Percentiles rank a stretch among this genome's conserved stretches.
phyloP scores from a whole-genome alignment of 2,888 invertebrate genomes.

The Charanyca ferruginea region DNA sequence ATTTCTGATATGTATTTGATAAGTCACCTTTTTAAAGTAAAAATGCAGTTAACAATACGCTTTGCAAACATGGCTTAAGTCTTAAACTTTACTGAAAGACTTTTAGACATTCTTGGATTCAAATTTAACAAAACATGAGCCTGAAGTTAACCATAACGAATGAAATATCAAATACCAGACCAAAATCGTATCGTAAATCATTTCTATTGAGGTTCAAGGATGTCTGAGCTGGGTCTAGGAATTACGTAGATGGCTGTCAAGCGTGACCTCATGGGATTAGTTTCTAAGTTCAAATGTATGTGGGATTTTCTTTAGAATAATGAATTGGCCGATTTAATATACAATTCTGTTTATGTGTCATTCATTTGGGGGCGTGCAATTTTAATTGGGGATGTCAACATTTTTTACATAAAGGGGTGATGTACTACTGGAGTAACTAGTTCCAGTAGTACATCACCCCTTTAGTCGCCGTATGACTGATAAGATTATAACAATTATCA shows the following conservation, averaged over 20 bases:
- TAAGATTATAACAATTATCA: too few relatives aligned
- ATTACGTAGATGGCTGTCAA: slow-evolving; percentile 22
- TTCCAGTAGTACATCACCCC: too few relatives aligned
- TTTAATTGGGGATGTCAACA: too few relatives aligned
- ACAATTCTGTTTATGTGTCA: too few relatives aligned
- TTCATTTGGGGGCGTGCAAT: too few relatives aligned
- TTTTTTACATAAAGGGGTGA: too few relatives aligned
- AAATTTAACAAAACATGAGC: neutral
- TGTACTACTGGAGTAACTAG: too few relatives aligned
- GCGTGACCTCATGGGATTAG: neutral
- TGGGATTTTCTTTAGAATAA: neutral
- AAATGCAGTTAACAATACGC: too few relatives aligned
- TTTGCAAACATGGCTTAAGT: too few relatives aligned
- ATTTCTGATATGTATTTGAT: too few relatives aligned
- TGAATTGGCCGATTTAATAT: neutral
- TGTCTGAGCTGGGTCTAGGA: slow-evolving; percentile 36
- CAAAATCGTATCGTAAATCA: slow-evolving; percentile 37
- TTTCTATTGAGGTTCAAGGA: slow-evolving; percentile 42
- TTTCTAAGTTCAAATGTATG: slow-evolving; percentile 1
- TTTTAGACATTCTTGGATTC: neutral
- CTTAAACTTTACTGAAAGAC: neutral
- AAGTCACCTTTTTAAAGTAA: too few relatives aligned
- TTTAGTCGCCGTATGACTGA: too few relatives aligned
- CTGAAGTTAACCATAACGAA: slow-evolving; percentile 33
- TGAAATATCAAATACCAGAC: slow-evolving; percentile 22